Evolutionary conservation across 2,113 vertebrate genomes (phyloP).

Genomic region (Ochotona princeps): DNA sequence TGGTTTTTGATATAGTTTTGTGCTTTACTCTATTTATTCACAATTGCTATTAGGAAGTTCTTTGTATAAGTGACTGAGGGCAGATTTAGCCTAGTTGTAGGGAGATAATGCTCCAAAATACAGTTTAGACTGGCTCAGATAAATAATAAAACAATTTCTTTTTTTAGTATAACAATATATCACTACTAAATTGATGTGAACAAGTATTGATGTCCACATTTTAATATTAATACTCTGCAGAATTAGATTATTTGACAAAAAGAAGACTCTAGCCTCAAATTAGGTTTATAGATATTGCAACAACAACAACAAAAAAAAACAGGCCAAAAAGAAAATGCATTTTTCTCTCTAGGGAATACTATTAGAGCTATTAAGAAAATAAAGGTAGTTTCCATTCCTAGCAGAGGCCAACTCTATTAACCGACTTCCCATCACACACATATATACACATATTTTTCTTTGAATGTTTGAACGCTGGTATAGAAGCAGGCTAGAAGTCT

Average conservation of each 20-base stretch:
- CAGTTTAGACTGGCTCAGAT: not conserved
- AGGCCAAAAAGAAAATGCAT: not conserved
- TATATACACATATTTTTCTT: not conserved
- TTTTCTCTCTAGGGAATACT: not conserved
- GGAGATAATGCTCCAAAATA: conserved; percentile 52
- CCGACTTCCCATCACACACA: not conserved
- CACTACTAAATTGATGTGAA: not conserved
- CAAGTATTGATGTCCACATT: not conserved
- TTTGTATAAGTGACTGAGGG: conserved; percentile 8
- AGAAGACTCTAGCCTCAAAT: not conserved
- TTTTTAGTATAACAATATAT: not conserved
- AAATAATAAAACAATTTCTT: conserved; percentile 29
- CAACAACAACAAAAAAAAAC: not conserved
- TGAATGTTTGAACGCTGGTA: not conserved
- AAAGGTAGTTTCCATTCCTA: not conserved
- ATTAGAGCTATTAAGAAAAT: not conserved
- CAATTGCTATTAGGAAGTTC: conserved; percentile 51
- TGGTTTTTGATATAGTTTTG: conserved; percentile 49
- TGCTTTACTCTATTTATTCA: conserved; percentile 52
- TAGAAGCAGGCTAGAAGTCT: not conserved
- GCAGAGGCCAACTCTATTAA: not conserved
- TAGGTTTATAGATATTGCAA: not conserved
- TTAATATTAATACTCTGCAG: not conserved
- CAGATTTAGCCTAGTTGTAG: conserved; percentile 17
- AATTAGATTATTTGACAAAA: conserved; percentile 18